A percentile compares a stretch with the other conserved stretches of the same genome.
Conservation (phyloP, 2,888 invertebrate species). For the Leptinotarsa haldemani region DNA sequence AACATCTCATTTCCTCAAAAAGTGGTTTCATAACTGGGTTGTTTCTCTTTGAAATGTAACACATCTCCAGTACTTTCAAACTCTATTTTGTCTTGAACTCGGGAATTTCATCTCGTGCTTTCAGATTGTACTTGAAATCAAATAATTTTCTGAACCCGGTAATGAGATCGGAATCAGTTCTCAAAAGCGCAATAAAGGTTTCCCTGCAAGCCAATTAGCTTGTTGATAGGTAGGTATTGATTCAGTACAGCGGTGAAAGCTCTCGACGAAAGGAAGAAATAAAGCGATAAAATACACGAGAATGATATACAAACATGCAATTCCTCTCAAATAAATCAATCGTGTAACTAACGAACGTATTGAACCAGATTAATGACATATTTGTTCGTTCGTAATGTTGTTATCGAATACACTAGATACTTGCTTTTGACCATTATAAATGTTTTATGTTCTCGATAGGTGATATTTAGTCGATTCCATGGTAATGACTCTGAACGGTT, state of each 20-base stretch:
- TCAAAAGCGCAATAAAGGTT: neutral
- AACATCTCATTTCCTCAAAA: no score
- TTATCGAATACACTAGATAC: neutral
- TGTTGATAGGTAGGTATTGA: neutral
- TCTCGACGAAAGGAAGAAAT: neutral
- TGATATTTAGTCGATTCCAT: no score
- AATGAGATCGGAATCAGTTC: neutral
- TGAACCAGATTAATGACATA: neutral
- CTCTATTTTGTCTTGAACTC: no score
- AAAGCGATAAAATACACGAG: neutral
- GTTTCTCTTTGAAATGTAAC: no score
- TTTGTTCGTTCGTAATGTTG: neutral
- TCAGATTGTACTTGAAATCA: no score
- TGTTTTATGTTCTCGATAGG: neutral
- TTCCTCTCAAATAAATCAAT: neutral
- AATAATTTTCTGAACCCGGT: no score
- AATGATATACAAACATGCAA: neutral
- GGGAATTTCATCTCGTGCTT: no score
- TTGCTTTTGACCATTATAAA: neutral
- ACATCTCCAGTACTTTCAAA: no score
- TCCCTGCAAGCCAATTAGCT: neutral
- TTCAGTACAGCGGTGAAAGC: neutral
- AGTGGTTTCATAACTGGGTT: no score
- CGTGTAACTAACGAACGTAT: neutral
- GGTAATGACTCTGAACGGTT: no score